Conservation (phyloP, 1,140 invertebrate genomes). For the Bombus haemorrhoidalis region DNA sequence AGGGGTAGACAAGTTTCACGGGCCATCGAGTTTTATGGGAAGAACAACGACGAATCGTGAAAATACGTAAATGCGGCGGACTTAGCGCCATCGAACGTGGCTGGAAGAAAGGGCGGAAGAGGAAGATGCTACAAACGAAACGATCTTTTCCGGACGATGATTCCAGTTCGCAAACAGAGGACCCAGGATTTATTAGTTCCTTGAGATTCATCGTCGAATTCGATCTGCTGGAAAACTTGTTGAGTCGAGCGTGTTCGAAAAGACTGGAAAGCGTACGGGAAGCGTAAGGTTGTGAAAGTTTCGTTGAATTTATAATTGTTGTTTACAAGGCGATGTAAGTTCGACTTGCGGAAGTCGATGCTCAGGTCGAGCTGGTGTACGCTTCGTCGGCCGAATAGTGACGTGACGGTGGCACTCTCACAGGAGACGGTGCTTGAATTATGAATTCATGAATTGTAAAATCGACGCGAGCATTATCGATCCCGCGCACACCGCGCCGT, state of each 20-base stretch:
- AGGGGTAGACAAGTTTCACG: constrained; percentile 64
- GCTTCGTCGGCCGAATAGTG: constrained; percentile 29
- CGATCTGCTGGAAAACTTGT: constrained; percentile 2
- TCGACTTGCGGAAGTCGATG: not conserved
- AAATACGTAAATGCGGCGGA: constrained; percentile 65
- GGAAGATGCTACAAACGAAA: not conserved
- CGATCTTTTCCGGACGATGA: constrained; percentile 12
- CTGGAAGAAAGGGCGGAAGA: not conserved
- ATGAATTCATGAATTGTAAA: constrained; percentile 79
- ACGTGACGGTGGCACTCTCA: constrained; percentile 32
- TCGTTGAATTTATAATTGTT: constrained; percentile 20
- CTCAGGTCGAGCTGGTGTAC: not conserved
- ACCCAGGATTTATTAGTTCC: constrained; percentile 1
- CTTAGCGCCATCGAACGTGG: constrained; percentile 27
- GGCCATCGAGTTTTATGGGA: constrained; percentile 71
- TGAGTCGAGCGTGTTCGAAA: not conserved
- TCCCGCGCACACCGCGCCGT: constrained; percentile 21
- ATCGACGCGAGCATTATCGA: constrained; percentile 71
- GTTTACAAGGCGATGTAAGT: constrained; percentile 17
- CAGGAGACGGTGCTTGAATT: constrained; percentile 71
- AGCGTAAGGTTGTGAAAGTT: constrained; percentile 12
- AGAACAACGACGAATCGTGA: constrained; percentile 63
- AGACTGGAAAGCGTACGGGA: not conserved
- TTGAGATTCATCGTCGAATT: not conserved
- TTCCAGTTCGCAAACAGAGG: constrained; percentile 12